phyloP scores from a whole-genome alignment of 2,797 vertebrate genomes.

The Chelmon rostratus region DNA sequence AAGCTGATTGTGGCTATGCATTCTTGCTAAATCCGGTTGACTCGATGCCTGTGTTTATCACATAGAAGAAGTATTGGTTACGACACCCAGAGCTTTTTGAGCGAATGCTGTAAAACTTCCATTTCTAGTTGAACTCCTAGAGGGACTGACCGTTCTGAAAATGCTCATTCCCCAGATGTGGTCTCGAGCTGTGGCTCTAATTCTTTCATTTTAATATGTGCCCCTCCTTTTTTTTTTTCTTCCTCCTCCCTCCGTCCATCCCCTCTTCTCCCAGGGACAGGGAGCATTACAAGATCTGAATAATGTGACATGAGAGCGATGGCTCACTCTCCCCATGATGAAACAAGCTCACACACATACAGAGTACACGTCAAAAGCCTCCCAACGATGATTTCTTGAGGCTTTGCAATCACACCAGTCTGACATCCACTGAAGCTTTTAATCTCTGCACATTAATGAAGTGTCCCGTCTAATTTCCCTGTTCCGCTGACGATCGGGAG shows the following conservation, averaged over 20 bases:
- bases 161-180: neutral
- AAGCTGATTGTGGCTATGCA: too few species aligned
- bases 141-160: neutral
- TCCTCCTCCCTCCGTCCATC: conserved; percentile 20
- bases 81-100: too few species aligned
- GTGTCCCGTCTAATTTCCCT: conserved; percentile 70
- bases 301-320: conserved; percentile 60
- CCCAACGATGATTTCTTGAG: conserved; percentile 41
- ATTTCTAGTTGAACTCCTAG: neutral
- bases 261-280: conserved; percentile 14
- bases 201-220: neutral
- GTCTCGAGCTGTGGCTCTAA: neutral
- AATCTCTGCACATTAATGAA: conserved; percentile 67
- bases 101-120: too few species aligned
- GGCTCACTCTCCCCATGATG: conserved; percentile 15
- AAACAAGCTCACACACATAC: conserved; percentile 12
- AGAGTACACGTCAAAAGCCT: conserved; percentile 21
- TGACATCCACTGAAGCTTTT: conserved; percentile 54
- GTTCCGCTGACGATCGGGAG: conserved; percentile 29
- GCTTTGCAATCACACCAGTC: conserved; percentile 65
- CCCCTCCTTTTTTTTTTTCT: neutral
- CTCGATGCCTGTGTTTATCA: too few species aligned
- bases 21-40: too few species aligned
- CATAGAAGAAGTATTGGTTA: too few species aligned
- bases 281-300: conserved; percentile 40